A percentile compares a stretch with the other conserved stretches of the same genome.
Evolutionary conservation across 2,888 invertebrate species (phyloP).

Genomic region (Acrobasis suavella): DNA sequence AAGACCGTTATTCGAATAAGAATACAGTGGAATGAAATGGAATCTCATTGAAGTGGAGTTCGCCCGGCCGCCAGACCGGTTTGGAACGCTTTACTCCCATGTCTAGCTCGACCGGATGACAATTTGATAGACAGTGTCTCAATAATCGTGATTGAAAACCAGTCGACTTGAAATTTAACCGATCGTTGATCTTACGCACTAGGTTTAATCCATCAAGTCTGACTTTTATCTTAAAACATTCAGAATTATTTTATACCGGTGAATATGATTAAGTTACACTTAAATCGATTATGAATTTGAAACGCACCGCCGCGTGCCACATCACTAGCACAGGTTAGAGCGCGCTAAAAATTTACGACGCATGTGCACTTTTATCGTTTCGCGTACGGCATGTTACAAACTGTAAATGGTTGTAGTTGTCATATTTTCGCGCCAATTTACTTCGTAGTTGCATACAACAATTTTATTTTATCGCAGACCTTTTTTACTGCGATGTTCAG

Average conservation of each 20-base stretch:
- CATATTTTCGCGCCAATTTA: constrained; percentile 65
- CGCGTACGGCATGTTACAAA: constrained; percentile 31
- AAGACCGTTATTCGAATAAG: constrained; percentile 76
- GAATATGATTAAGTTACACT: constrained; percentile 6
- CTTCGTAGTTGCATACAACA: constrained; percentile 33
- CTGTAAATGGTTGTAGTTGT: constrained; percentile 40
- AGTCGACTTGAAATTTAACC: constrained; percentile 25
- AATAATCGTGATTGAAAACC: constrained; percentile 53
- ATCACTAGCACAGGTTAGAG: constrained; percentile 40
- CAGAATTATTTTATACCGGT: constrained; percentile 4
- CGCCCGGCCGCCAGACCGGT: constrained; percentile 68
- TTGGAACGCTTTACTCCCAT: constrained; percentile 57
- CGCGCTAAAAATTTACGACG: constrained; percentile 54
- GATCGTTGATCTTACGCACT: constrained; percentile 4
- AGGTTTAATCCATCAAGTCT: constrained; percentile 14
- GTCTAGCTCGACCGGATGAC: constrained; percentile 65
- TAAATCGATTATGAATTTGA: constrained; percentile 35
- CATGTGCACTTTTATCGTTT: constrained; percentile 51
- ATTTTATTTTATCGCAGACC: constrained; percentile 39
- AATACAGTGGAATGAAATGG: constrained; percentile 79
- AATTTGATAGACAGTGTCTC: constrained; percentile 69
- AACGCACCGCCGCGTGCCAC: constrained; percentile 35
- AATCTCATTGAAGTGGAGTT: constrained; percentile 79
- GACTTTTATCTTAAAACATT: constrained; percentile 16
- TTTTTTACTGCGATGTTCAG: constrained; percentile 33